Base-by-base conservation (phyloP, 2,797 vertebrate species). In the Bovichtus variegatus region DNA sequence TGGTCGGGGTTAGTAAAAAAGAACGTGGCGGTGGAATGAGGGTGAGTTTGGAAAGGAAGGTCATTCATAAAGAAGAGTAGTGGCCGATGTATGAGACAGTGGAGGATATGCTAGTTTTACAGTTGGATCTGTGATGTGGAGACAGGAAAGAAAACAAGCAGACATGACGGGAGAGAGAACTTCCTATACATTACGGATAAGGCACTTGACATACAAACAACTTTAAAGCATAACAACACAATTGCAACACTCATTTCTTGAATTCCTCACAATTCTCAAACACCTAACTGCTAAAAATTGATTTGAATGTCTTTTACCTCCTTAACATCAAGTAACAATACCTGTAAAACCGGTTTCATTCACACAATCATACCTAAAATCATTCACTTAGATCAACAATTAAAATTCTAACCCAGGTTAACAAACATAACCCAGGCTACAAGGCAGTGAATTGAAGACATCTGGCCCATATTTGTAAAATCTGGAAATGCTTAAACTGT, bases 191-290 rank as follows among this genome's bases (percentile, higher is more conserved):
- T 89, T 86, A 92, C 90, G 91, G 68, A 89, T 93, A 93, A 94
- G 92, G 93, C 90, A 95, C 93, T 94, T 93, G 69, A 88, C 81
- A 50, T 83, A 90, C 72, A 84, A 87, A 71, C 64, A 76, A 79
- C 55, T 59, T 84, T 77, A 84, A 92, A 91, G 87, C 84, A 74
- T 80, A 77, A 85, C 46, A 74, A 84, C 44, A 85, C 76, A 74
- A 74, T 38, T 29, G 50, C 63, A 77, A 82, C 69, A 75, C 27
- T 58, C 41, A 36, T 58, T 74, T 82, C 38, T 74, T 63, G 19
- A 78, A 75, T 68, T 76, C 53, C 16, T 77, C 66, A 38, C 8
- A 3, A 38, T 6, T 53, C 31, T 72, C 49, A 69, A 87, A 80
- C 46, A 81, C 43, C 76, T 8, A 75, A 47, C 53, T 68, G 40